These are phyloP conservation scores for human DNA, from an alignment of 2,113 vertebrate species.

Conservation along the genomic window DNA sequence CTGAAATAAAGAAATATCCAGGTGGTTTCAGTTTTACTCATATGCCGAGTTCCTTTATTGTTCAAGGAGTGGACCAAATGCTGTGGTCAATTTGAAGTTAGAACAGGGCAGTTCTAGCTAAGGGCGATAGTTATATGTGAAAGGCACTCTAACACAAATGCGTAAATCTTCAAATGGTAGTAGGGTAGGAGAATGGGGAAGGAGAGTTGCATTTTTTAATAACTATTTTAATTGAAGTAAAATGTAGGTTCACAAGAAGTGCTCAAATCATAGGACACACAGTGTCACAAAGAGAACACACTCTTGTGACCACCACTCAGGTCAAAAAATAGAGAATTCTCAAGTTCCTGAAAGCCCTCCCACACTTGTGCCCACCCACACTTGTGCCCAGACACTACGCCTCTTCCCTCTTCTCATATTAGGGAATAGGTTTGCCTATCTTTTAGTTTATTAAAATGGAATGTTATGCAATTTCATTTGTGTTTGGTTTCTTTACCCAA, in stretches of 20 bases:
- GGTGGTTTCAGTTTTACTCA: neutral
- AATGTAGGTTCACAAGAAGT: neutral
- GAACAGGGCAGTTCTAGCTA: neutral
- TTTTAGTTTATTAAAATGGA: neutral
- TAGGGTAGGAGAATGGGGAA: neutral
- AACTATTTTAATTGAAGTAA: constrained; percentile 4
- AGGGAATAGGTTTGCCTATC: neutral
- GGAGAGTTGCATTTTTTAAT: neutral
- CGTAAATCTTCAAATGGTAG: neutral
- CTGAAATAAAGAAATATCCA: neutral
- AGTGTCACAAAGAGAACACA: neutral
- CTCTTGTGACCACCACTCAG: neutral
- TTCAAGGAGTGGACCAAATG: neutral
- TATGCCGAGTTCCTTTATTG: neutral
- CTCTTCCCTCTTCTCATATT: neutral
- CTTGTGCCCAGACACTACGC: neutral
- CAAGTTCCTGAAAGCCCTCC: neutral
- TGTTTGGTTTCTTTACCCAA: neutral
- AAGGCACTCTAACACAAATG: neutral
- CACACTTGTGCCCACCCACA: rapidly evolving
- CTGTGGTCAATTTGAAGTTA: neutral
- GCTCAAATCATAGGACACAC: neutral
- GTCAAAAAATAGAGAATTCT: neutral
- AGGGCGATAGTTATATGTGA: neutral
- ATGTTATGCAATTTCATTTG: neutral